Base-by-base conservation (phyloP, 2,797 vertebrate species). In the Gymnothorax reevesii region DNA sequence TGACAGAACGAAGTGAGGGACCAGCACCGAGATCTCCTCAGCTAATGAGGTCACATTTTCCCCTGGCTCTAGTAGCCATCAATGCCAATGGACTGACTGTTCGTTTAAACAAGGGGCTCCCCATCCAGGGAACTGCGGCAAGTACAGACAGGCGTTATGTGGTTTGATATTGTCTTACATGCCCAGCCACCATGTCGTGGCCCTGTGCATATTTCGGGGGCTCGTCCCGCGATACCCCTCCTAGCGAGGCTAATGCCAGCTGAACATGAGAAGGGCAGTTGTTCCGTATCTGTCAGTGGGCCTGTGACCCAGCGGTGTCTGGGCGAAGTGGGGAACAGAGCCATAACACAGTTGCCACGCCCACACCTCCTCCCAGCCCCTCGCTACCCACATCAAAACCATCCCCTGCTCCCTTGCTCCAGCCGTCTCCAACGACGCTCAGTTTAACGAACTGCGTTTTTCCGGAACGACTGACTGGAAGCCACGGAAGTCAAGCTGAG, bases 401-500 rank as follows among this genome's bases (percentile, higher is more conserved):
- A 52, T 82, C 84, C 83, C 87, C 86, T 86, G n/a, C 57, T 83
- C n/a, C 57, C 57, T n/a, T 25, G 12, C 17, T 88, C 85, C 87
- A 90, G 92, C 87, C 87, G 88, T 90, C 88, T 88, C 88, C 91
- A 88, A 91, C 89, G 85, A 86, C 57, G 87, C 88, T 86, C 84
- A 86, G 89, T 80, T 92, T 92, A 90, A 93, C 89, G 88, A 88
- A 90, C 91, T 55, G 22, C 62, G 59, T 54, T 33, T 55, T 80
- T 66, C 52, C 64, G 57, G 12, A 52, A 66, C 87, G 88, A 90
- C 92, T 90, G 87, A 88, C 87, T 17, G 13, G 88, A 91, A 92
- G 92, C 92, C 89, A 85, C 91, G 89, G 86, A 93, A 89, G 90
- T 92, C 90, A 89, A 90, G 88, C 91, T 89, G 90, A 66, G 90